A percentile compares a stretch with the other conserved stretches of the same genome.
phyloP scores from a whole-genome alignment of 2,797 vertebrate genomes.

The Adelosebastes latens region DNA sequence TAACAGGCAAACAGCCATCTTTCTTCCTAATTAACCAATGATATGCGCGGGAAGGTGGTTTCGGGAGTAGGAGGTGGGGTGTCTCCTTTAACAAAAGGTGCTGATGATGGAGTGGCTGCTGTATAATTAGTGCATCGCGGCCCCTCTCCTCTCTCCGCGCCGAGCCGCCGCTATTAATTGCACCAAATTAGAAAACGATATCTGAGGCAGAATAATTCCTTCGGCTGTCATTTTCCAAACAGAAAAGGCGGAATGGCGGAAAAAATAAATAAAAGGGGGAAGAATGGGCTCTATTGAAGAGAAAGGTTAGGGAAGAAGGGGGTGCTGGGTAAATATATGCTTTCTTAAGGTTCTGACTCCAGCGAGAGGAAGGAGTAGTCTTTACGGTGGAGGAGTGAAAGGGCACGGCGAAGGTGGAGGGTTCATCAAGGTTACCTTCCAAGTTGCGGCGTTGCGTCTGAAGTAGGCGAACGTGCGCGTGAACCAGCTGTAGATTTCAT shows the following conservation, averaged over 20 bases:
- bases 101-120: slow-evolving; percentile 99
- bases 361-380: slow-evolving; percentile 36
- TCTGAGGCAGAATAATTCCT: slow-evolving; percentile 97
- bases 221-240: slow-evolving; percentile 94
- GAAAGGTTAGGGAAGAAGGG: slow-evolving; percentile 88
- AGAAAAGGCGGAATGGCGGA: slow-evolving; percentile 55
- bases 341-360: slow-evolving; percentile 47
- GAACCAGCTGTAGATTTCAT: slow-evolving; percentile 99
- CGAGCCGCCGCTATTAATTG: slow-evolving; percentile 98
- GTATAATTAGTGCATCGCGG: slow-evolving; percentile 99
- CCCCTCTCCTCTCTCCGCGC: slow-evolving; percentile 87
- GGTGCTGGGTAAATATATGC: slow-evolving; percentile 90
- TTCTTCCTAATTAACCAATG: slow-evolving; percentile 99
- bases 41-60: slow-evolving; percentile 88
- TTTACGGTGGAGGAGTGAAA: slow-evolving; percentile 16
- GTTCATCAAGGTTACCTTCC: slow-evolving; percentile 88
- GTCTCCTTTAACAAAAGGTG: slow-evolving; percentile 98
- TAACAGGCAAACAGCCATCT: slow-evolving; percentile 96
- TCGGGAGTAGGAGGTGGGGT: slow-evolving; percentile 88
- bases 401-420: neutral
- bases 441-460: slow-evolving; percentile 98
- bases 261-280: slow-evolving; percentile 62
- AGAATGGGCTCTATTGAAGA: slow-evolving; percentile 89
- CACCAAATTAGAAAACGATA: slow-evolving; percentile 99
- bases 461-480: slow-evolving; percentile 99